Conservation (phyloP, 2,113 vertebrate genomes). For the Dicaeum eximium region DNA sequence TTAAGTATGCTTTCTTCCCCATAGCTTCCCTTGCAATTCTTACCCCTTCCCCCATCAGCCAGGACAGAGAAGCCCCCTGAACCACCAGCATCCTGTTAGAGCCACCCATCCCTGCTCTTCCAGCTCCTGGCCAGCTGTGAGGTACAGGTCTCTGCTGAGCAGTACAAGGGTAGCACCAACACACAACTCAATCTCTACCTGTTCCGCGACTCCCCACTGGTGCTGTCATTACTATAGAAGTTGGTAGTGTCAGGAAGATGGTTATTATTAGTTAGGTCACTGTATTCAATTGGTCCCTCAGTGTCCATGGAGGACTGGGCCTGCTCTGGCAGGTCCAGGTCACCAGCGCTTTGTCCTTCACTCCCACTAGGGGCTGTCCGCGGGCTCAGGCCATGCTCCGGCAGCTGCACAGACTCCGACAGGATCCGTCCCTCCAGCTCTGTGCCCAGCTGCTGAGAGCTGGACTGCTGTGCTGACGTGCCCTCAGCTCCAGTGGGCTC, state of each 20-base stretch:
- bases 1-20: conserved; percentile 5
- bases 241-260: conserved; percentile 67
- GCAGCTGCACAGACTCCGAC: conserved; percentile 59
- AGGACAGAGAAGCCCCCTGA: conserved; percentile 6
- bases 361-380: conserved; percentile 61
- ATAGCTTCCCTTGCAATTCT: conserved; percentile 1
- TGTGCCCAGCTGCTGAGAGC: conserved; percentile 63
- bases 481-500: conserved; percentile 63
- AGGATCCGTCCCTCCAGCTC: conserved; percentile 65
- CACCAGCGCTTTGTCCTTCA: conserved; percentile 59
- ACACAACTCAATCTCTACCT: conserved; percentile 72
- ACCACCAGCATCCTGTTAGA: conserved; percentile 2
- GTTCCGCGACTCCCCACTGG: conserved; percentile 72
- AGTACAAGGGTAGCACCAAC: conserved; percentile 70
- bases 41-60: neutral
- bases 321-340: conserved; percentile 57
- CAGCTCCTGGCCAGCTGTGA: conserved; percentile 73
- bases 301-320: conserved; percentile 64
- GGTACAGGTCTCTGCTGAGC: conserved; percentile 73
- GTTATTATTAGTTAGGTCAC: conserved; percentile 68
- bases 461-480: conserved; percentile 62
- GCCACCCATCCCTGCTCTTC: conserved; percentile 18
- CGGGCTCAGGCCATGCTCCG: conserved; percentile 61
- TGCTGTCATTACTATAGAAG: conserved; percentile 67
- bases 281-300: conserved; percentile 74